Percentiles rank a stretch among this genome's conserved stretches.
Conservation (phyloP, 2,888 invertebrate species). For the Asteroscopus sphinx region DNA sequence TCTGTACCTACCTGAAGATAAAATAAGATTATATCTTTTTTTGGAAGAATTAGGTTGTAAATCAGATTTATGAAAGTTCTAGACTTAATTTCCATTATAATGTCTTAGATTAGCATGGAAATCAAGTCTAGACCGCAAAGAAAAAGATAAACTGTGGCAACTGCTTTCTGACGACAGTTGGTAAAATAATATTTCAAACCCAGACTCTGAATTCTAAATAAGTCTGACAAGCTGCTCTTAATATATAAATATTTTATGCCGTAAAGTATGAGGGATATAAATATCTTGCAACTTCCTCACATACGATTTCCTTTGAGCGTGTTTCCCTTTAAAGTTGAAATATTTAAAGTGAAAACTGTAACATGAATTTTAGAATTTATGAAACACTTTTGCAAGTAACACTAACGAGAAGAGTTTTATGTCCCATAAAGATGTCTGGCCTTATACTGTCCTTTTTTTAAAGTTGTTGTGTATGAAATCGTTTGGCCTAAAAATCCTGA, state of each 20-base stretch:
- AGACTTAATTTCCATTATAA: constrained; percentile 38
- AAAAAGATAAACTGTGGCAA: constrained; percentile 40
- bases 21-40: constrained; percentile 6
- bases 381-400: constrained; percentile 35
- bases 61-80: constrained; percentile 37
- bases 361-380: constrained; percentile 33
- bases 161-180: constrained; percentile 33
- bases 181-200: constrained; percentile 41
- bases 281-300: constrained; percentile 35
- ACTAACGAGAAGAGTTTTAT: constrained; percentile 37
- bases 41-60: constrained; percentile 19
- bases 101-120: constrained; percentile 34
- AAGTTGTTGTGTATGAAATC: neutral
- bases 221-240: constrained; percentile 39
- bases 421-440: constrained; percentile 16
- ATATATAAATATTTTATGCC: constrained; percentile 51
- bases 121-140: constrained; percentile 32
- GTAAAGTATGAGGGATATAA: constrained; percentile 38
- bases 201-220: constrained; percentile 46
- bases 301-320: constrained; percentile 47
- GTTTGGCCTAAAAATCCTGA: neutral
- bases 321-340: constrained; percentile 34
- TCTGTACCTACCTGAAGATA: constrained; percentile 7
- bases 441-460: constrained; percentile 4
- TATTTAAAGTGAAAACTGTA: constrained; percentile 36